phyloP scores from a whole-genome alignment of 2,888 invertebrate genomes.

The Drosophila vallismaia region DNA sequence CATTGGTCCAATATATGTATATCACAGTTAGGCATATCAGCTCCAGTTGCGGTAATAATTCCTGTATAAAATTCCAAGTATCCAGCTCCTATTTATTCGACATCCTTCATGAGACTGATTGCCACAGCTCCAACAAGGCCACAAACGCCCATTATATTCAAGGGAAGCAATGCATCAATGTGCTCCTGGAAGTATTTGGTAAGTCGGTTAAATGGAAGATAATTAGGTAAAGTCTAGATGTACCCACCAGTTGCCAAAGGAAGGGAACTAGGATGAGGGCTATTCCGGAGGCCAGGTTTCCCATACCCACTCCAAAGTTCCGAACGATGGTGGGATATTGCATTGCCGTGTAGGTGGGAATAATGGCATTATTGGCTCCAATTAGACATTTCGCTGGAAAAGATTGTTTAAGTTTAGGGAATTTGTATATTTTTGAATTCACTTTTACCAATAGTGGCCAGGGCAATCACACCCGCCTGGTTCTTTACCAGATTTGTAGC shows the following conservation, averaged over 20 bases:
- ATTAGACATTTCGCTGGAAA: constrained; percentile 88
- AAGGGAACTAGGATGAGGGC: constrained; percentile 91
- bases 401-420: not conserved
- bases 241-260: constrained; percentile 89
- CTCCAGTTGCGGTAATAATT: constrained; percentile 11
- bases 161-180: constrained; percentile 84
- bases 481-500: constrained; percentile 85
- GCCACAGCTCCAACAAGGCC: constrained; percentile 85
- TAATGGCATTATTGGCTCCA: constrained; percentile 90
- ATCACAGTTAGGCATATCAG: constrained; percentile 64
- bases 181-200: constrained; percentile 82
- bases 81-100: constrained; percentile 41
- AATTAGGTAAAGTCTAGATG: too few species aligned
- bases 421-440: not conserved
- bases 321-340: constrained; percentile 89
- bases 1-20: constrained; percentile 57
- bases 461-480: constrained; percentile 86
- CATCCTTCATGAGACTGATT: constrained; percentile 85
- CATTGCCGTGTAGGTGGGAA: constrained; percentile 90
- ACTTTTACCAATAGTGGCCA: constrained; percentile 88
- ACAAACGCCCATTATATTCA: constrained; percentile 85
- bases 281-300: constrained; percentile 90
- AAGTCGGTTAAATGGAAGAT: not conserved
- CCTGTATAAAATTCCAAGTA: not conserved
- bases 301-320: constrained; percentile 89